These are phyloP conservation scores for Fissipunctia ypsillon DNA, from an alignment of 2,888 invertebrate species.

Conservation along the genomic window DNA sequence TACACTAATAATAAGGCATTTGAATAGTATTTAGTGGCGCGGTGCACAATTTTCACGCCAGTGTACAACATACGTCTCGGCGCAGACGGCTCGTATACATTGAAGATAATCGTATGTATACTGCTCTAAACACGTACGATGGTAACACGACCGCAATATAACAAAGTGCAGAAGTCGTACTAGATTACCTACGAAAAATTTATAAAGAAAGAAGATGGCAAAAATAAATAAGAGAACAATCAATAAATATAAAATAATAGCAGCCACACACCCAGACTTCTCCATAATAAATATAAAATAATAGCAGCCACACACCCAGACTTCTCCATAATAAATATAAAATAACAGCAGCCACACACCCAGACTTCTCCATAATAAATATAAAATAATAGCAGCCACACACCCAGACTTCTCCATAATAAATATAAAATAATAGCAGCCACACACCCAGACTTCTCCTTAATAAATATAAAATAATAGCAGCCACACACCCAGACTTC, in stretches of 20 bases:
- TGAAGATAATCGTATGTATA: slow-evolving; percentile 37
- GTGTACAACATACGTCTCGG: slow-evolving; percentile 26
- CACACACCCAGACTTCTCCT: too few species aligned
- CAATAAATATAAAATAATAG: neutral
- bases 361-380: too few species aligned
- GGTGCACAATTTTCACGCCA: slow-evolving; percentile 42
- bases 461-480: too few species aligned
- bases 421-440: too few species aligned
- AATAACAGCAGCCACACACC: too few species aligned
- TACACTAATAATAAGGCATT: slow-evolving; percentile 15
- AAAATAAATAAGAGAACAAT: neutral
- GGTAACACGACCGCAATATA: neutral
- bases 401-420: too few species aligned
- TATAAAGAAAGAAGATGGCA: neutral
- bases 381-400: too few species aligned
- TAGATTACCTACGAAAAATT: neutral
- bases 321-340: too few species aligned
- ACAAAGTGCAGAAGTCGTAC: neutral
- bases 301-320: too few species aligned
- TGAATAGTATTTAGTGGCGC: slow-evolving; percentile 11
- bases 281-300: too few species aligned
- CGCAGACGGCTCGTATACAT: slow-evolving; percentile 40
- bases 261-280: neutral
- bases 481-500: too few species aligned
- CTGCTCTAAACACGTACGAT: neutral